Conservation (phyloP, 2,113 vertebrate genomes). For the Gorsachius goisagi region DNA sequence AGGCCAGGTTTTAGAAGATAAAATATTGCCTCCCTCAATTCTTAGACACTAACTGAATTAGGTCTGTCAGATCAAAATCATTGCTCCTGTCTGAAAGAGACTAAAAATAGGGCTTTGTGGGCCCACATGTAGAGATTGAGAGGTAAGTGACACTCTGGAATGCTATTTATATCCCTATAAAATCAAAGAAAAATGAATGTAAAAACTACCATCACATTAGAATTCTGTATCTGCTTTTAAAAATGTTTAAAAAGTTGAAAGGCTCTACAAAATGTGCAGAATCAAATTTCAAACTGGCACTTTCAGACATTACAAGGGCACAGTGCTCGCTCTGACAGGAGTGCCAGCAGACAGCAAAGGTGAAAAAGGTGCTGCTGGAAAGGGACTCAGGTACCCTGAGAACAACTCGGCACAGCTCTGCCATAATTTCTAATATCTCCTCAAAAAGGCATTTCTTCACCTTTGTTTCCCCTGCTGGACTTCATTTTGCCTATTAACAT, state of each 20-base stretch:
- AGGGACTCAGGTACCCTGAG: not conserved
- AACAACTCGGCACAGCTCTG: not conserved
- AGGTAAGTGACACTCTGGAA: not conserved
- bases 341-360: not conserved
- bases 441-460: not conserved
- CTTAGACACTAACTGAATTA: not conserved
- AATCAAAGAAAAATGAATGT: not conserved
- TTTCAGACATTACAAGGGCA: not conserved
- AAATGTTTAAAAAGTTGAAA: not conserved
- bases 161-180: not conserved
- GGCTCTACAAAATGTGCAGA: not conserved
- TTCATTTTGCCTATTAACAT: not conserved
- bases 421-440: not conserved
- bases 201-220: not conserved
- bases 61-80: not conserved
- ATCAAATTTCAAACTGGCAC: not conserved
- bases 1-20: not conserved
- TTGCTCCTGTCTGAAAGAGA: not conserved
- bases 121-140: not conserved
- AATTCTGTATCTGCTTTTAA: not conserved
- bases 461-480: not conserved
- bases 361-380: not conserved
- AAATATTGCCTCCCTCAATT: not conserved
- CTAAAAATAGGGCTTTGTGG: not conserved
- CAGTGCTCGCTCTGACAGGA: not conserved